Conservation (phyloP, 2,888 invertebrate species). For the Acanthacorydalis orientalis region DNA sequence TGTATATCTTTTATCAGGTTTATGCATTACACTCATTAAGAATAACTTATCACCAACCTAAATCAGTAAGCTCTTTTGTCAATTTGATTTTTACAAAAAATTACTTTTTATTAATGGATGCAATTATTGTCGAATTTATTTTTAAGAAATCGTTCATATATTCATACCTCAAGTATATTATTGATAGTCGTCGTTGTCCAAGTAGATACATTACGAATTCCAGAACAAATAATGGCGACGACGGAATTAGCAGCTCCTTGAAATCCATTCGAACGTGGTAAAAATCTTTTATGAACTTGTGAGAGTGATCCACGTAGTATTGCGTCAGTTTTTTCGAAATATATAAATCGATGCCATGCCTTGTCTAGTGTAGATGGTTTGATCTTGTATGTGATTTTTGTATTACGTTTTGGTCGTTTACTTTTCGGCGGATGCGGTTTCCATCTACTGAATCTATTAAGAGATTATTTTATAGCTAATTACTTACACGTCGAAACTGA, state of each 20-base stretch:
- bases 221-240: constrained; percentile 39
- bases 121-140: too few species aligned
- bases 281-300: constrained; percentile 18
- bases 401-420: constrained; percentile 8
- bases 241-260: constrained; percentile 39
- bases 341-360: constrained; percentile 12
- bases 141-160: too few species aligned
- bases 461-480: too few species aligned
- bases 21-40: constrained; percentile 18
- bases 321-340: constrained; percentile 16
- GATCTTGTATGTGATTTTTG: background rate
- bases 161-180: constrained; percentile 29
- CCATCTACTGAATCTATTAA: too few species aligned
- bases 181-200: constrained; percentile 41
- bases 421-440: constrained; percentile 26
- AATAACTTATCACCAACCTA: constrained; percentile 42
- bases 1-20: constrained; percentile 9
- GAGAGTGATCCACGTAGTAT: constrained; percentile 21
- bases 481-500: too few species aligned
- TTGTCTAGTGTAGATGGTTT: constrained; percentile 20
- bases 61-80: too few species aligned
- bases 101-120: too few species aligned
- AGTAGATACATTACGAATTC: constrained; percentile 34
- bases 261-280: constrained; percentile 18
- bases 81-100: too few species aligned